phyloP scores from a whole-genome alignment of 2,113 vertebrate genomes.

The Elephas maximus region DNA sequence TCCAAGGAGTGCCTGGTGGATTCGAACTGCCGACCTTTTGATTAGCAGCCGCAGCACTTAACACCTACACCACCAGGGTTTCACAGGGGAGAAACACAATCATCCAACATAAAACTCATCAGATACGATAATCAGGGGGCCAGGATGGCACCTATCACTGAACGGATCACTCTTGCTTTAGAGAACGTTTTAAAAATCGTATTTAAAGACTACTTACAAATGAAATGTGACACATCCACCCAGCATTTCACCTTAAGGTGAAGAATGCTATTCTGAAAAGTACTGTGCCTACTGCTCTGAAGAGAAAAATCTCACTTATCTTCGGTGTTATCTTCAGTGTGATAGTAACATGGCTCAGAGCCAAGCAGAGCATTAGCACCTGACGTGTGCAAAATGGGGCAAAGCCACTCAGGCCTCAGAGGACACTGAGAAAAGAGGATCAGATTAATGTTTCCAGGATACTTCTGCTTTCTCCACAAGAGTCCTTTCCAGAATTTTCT shows the following conservation, averaged over 20 bases:
- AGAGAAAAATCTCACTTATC: not conserved
- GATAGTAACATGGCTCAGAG: not conserved
- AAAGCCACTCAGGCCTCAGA: not conserved
- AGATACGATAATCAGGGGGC: not conserved
- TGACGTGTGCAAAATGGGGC: not conserved
- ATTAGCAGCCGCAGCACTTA: too few relatives aligned
- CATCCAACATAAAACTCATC: not conserved
- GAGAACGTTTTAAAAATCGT: not conserved
- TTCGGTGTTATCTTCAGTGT: not conserved
- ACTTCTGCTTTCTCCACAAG: not conserved
- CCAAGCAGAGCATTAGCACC: not conserved
- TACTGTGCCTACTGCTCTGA: not conserved
- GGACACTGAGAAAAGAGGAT: not conserved
- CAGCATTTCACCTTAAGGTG: not conserved
- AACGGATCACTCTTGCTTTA: not conserved
- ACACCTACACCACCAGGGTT: not conserved
- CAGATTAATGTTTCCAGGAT: too few relatives aligned
- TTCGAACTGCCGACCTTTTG: too few relatives aligned
- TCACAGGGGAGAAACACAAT: not conserved
- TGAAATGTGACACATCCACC: not conserved
- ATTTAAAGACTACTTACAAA: not conserved
- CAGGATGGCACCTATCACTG: too few relatives aligned
- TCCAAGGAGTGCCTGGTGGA: too few relatives aligned
- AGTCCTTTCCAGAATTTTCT: not conserved
- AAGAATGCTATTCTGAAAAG: not conserved